Conservation (phyloP, 2,113 vertebrate genomes). For the Furnarius figulus region DNA sequence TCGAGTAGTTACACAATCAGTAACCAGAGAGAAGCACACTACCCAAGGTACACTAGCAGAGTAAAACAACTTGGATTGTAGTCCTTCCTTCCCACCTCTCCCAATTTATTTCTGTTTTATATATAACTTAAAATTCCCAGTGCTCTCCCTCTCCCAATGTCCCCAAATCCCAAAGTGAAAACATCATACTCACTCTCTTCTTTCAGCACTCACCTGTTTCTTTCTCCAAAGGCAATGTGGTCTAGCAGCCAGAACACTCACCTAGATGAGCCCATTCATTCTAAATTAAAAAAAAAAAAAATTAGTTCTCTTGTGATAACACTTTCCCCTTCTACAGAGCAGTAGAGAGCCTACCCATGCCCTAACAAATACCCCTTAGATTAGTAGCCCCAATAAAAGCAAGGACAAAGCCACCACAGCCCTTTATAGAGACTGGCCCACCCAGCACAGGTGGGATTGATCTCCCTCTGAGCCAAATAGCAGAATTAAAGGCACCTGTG, state of each 20-base stretch:
- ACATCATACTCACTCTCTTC: not conserved
- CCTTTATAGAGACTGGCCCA: accelerated
- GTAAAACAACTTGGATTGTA: not conserved
- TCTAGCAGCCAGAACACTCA: not conserved
- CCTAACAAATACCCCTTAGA: not conserved
- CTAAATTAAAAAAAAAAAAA: not conserved
- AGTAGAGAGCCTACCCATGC: accelerated
- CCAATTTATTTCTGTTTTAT: not conserved
- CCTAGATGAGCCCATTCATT: accelerated
- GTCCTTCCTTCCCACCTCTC: too few species aligned
- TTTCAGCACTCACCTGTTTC: not conserved
- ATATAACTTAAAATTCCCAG: not conserved
- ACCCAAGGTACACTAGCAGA: not conserved
- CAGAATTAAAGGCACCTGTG: not conserved
- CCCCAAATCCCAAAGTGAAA: not conserved
- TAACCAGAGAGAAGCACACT: not conserved
- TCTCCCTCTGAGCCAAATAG: not conserved
- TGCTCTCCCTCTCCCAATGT: accelerated
- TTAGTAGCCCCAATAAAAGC: accelerated
- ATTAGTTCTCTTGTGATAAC: not conserved
- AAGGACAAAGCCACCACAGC: not conserved
- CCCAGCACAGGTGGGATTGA: not conserved
- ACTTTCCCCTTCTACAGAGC: accelerated
- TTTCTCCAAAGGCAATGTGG: accelerated
- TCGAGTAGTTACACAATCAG: not conserved